These are phyloP conservation scores for Chiridota heheva DNA, from an alignment of 35 echinoderm and acorn worm species.

Conservation along the genomic window DNA sequence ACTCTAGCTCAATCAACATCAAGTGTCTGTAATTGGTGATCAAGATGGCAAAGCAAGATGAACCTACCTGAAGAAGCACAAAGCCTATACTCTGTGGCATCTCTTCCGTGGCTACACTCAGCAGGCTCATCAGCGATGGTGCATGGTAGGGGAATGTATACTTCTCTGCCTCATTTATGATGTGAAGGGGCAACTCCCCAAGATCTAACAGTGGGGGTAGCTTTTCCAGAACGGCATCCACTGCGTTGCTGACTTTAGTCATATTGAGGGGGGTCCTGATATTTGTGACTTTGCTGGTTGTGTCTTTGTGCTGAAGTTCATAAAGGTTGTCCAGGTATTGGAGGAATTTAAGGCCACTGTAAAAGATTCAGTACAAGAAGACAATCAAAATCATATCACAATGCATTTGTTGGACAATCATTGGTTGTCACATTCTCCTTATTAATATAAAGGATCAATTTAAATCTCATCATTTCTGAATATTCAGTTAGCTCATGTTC, in stretches of 20 bases:
- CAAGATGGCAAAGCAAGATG: background rate
- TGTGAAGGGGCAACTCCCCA: slow-evolving; percentile 78
- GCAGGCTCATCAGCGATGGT: slow-evolving; percentile 84
- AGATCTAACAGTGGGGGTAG: slow-evolving; percentile 75
- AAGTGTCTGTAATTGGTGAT: background rate
- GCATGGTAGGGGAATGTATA: slow-evolving; percentile 98
- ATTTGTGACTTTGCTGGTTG: background rate
- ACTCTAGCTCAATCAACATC: too few relatives aligned
- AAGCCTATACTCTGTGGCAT: slow-evolving; percentile 95
- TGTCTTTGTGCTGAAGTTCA: slow-evolving; percentile 81
- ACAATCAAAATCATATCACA: too few relatives aligned
- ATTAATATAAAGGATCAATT: too few relatives aligned
- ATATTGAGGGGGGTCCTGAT: slow-evolving; percentile 51
- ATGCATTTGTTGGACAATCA: too few relatives aligned
- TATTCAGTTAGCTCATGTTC: too few relatives aligned
- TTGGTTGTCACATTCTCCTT: too few relatives aligned
- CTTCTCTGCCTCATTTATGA: slow-evolving; percentile 81
- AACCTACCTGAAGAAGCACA: slow-evolving; percentile 82
- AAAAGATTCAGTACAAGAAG: too few relatives aligned
- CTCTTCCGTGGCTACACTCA: slow-evolving; percentile 70
- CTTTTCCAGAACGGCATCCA: slow-evolving; percentile 66
- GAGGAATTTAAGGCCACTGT: slow-evolving; percentile 83
- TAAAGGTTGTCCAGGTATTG: slow-evolving; percentile 77
- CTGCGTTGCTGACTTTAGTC: slow-evolving; percentile 71
- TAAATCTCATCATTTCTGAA: too few relatives aligned